Percentiles rank a stretch among this genome's conserved stretches.
These are phyloP conservation scores for Drosophila pseudoananassae DNA, from an alignment of 1,140 invertebrate genomes.

Conservation along the genomic window DNA sequence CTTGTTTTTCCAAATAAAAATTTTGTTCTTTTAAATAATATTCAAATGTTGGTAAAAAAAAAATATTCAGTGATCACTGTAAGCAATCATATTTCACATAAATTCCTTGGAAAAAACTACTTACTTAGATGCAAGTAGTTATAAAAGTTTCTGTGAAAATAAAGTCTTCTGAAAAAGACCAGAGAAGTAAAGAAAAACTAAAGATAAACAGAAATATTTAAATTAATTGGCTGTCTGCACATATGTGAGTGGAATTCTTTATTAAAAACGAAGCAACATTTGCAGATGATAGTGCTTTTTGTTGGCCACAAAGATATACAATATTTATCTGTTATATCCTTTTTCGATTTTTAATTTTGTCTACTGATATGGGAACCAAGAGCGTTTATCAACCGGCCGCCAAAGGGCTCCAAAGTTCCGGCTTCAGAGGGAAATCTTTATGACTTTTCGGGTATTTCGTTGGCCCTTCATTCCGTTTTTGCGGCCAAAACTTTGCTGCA, in stretches of 20 bases:
- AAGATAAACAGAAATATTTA: slow-evolving; percentile 61
- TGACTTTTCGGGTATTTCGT: slow-evolving; percentile 63
- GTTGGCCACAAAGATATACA: slow-evolving; percentile 1
- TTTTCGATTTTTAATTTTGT: slow-evolving; percentile 29
- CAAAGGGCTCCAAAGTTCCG: slow-evolving; percentile 49
- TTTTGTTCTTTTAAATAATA: no score
- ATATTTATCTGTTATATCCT: slow-evolving; percentile 13
- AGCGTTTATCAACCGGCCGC: slow-evolving; percentile 67
- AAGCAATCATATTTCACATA: no score
- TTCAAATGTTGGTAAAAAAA: no score
- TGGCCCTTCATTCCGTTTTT: slow-evolving; percentile 11
- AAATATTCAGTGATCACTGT: no score
- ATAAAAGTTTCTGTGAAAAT: slow-evolving; percentile 12
- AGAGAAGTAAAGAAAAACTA: slow-evolving; percentile 40
- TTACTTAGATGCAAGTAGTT: slow-evolving; percentile 9
- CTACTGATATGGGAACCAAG: slow-evolving; percentile 19
- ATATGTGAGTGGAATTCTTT: slow-evolving; percentile 11
- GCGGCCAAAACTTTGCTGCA: slow-evolving; percentile 60
- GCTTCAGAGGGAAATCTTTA: slow-evolving; percentile 66
- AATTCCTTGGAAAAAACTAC: neutral
- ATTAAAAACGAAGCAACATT: neutral
- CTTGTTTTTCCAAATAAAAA: no score
- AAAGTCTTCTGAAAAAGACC: slow-evolving; percentile 14
- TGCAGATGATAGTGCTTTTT: slow-evolving; percentile 10
- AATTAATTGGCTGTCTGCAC: slow-evolving; percentile 62